A percentile compares a stretch with the other conserved stretches of the same genome.
These are phyloP conservation scores for Mionectes olivaceus DNA, from an alignment of 2,797 vertebrate species.

Conservation along the genomic window DNA sequence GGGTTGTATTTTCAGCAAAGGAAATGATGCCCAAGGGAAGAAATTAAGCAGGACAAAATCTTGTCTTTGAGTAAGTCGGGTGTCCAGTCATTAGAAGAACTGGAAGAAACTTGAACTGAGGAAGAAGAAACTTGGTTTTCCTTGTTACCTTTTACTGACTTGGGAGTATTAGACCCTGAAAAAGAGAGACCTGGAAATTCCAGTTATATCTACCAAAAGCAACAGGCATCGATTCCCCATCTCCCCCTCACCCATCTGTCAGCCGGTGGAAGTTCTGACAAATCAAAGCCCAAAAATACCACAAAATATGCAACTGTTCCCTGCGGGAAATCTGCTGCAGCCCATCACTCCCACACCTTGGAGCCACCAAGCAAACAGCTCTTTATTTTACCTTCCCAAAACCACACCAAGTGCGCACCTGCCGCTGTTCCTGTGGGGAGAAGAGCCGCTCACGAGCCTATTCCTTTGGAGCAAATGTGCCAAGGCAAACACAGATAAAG, in stretches of 20 bases:
- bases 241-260: constrained; percentile 10
- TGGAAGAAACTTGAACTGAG: neutral
- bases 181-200: neutral
- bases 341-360: neutral
- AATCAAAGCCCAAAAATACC: neutral
- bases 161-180: neutral
- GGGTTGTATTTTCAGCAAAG: neutral
- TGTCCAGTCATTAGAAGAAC: neutral
- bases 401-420: neutral
- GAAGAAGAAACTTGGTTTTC: neutral
- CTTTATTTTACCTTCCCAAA: neutral
- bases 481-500: constrained; percentile 16
- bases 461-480: neutral
- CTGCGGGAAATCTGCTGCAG: neutral
- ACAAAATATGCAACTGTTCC: neutral
- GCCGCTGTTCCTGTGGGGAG: neutral
- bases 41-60: neutral
- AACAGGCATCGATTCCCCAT: neutral
- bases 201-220: neutral
- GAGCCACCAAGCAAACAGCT: neutral
- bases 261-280: neutral
- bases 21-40: neutral
- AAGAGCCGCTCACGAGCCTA: neutral
- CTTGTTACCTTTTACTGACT: neutral
- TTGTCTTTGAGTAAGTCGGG: neutral